Base-by-base conservation (phyloP, 2,888 invertebrate genomes). In the Acrobeloides nanus region DNA sequence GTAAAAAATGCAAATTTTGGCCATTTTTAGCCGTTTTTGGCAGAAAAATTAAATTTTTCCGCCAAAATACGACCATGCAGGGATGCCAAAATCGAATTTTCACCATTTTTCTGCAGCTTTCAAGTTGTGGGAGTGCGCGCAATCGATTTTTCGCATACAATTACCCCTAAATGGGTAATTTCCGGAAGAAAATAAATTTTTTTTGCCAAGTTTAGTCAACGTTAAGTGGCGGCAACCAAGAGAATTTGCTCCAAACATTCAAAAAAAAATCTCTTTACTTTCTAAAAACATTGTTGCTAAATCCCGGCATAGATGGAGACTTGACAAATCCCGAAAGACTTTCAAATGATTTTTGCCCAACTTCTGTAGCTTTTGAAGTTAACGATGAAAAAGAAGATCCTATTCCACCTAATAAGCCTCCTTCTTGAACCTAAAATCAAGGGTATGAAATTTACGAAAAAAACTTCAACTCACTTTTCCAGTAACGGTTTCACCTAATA, bases 251-350 rank as follows among this genome's bases (percentile, higher is more conserved):
- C n/a, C n/a, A n/a, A n/a, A n/a, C n/a, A n/a, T n/a, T n/a, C n/a
- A n/a, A n/a, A n/a, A n/a, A n/a, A 24, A 17, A 12, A 40, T 24
- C 1, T 25, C 3, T 18, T n/a, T 20, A 12, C 15, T 38, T 38
- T 38, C 6, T 27, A 39, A 42, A 55, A 53, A 7, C 33, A 23
- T 21, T 38, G 47, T 26, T 23, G 7, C 49, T 44, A 32, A 71
- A 61, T 6, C 64, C 68, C 40, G 69, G 68, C 12, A 69, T 51
- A 7, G 69, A 69, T 12, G 72, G 61, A n/a, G 68, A 69, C 40
- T 72, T 70, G 23, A 71, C 71, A 39, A 72, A 66, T n/a, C 46
- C 41, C 5, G 43, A 60, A n/a, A 68, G 20, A 1, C 67, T 65
- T 24, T 62, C 64, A 63, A 65, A 66, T 20, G 64, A 64, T 21